Evolutionary conservation across 2,113 vertebrate species (phyloP), one percentile per base, ranked within the genome.

Genomic region (Nothobranchius furzeri): DNA sequence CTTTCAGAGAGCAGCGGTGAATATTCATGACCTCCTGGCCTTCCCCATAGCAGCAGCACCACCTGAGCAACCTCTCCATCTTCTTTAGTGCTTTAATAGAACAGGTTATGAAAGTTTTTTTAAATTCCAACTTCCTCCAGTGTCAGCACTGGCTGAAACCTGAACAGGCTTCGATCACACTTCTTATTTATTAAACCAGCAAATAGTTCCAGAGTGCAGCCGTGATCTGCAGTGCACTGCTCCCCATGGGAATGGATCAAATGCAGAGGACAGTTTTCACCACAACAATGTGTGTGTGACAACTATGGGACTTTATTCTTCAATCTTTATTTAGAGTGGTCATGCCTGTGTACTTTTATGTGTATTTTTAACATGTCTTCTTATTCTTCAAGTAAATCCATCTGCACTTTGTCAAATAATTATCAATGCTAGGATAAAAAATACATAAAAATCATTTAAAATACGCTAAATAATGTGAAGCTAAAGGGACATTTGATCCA

Each of bases 1-100:
- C 49, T 60, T 24, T 42, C n/a, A n/a, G 25, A 43, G 46, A 36
- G n/a, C 10, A 17, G 24, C 35, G 2, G 36, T 35, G 30, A 61
- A 74, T 70, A 76, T 68, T 55, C 35, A 62, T 50, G 30, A 70
- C 43, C 40, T 30, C 11, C 66, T 65, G 64, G 74, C 71, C 71
- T 46, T 30, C 50, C 68, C 54, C 61, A 3, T 52, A 59, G 78
- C 58, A 3, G 20, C 15, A 61, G 11, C 13, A 15, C 9, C 25
- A 36, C 58, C 49, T 45, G 25, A 60, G 3, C 51, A 53, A 35
- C 57, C 54, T 10, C 60, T 75, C 62, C 6, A 63, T 46, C 62
- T 4, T 3, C 7, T 30, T 63, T 2, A 40, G 12, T 30, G 4
- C 2, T 45, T 53, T 48, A 45, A 45, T 45, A 45, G 2, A 45